Evolutionary conservation across 2,113 vertebrate species (phyloP), one percentile per base, ranked within the genome.

Genomic region (Nicator chloris): DNA sequence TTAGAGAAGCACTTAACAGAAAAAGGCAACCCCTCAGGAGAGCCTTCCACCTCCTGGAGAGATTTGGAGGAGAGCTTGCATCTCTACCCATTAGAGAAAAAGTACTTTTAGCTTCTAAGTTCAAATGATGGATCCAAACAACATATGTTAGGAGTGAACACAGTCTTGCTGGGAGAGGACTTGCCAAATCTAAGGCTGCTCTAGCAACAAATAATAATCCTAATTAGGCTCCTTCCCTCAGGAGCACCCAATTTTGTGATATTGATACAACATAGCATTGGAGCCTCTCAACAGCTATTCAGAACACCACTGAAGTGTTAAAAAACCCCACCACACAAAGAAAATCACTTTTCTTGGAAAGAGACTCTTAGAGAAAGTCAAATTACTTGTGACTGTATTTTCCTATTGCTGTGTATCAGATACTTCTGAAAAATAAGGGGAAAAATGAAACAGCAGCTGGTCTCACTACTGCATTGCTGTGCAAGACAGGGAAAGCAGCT

Each of bases 1-100:
- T 96, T 95, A 96, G n/a, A 96, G 79, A 93, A 95, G 96, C 79
- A 69, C 93, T 95, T 92, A 93, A 82, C 85, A 90, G 95, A 57
- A 94, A 93, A 96, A 87, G 87, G 94, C 83, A 86, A 65, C 65
- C 33, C 68, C 83, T 30, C 2, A 9, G 81, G 93, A 95, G 64
- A 81, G 83, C 77, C 73, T 91, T 91, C 86, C 51, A 82, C 94
- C 95, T 96, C 93, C 93, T 92, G 84, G 31, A 69, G 91, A 89
- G 91, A 92, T 82, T 82, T 95, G 93, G 91, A 96, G 88, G 63
- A 69, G 73, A 78, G 85, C 71, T 95, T 35, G 39, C 75, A 68
- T 87, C 84, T 91, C 87, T 87, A 76, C 63, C 81, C 90, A 92
- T 94, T 95, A 95, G 87, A 78, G 87, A 89, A 94, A 90, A 93